Base-by-base conservation (phyloP, 35 echinoderm and acorn worm species). In the Hemicentrotus pulcherrimus region DNA sequence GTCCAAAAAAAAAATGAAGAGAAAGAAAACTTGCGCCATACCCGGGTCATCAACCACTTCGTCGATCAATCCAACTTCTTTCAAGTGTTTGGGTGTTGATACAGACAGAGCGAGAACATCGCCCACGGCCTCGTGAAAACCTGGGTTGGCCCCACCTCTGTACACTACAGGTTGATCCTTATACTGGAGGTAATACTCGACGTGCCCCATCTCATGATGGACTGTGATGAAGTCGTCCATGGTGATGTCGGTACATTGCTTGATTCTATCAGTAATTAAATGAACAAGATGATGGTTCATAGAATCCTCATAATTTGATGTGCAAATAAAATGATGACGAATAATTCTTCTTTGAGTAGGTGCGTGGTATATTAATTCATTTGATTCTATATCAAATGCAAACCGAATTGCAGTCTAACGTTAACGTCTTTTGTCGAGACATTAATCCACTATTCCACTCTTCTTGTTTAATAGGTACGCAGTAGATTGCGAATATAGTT, bases 191-290 rank as follows among this genome's bases (percentile, higher is more conserved):
- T 87, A 97, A 47, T 99, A 99, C 86, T 99, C 95, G 10, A 99
- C 85, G 95, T 99, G 98, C 6, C 98, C 98, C 98, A 99, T 99
- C 94, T 99, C 98, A 19, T 99, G 98, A 47, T 99, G 98, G 30
- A 99, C 47, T 9, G 97, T 99, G 32, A 97, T 97, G 65, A 99
- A 97, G 70, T 97, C 97, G 35, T 96, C 94, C 96, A 97, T 97
- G 28, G 98, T 99, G 12, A 97, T 96, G 88, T 99, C 98, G 0
- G 98, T 99, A 86, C 98, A 99, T 91, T 97, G 96, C 45, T 97
- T 99, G 86, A 99, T 96, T 48, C 98, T 99, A n/a, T 55, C 50
- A 55, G 10, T 55, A 15, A 2, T 55, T 11, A 55, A 55, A 55
- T 55, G 50, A 55, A 55, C 50, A 55, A 55, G 9, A 55, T 13